These are phyloP conservation scores for Archocentrus centrarchus DNA, from an alignment of 2,113 vertebrate species.

Conservation along the genomic window DNA sequence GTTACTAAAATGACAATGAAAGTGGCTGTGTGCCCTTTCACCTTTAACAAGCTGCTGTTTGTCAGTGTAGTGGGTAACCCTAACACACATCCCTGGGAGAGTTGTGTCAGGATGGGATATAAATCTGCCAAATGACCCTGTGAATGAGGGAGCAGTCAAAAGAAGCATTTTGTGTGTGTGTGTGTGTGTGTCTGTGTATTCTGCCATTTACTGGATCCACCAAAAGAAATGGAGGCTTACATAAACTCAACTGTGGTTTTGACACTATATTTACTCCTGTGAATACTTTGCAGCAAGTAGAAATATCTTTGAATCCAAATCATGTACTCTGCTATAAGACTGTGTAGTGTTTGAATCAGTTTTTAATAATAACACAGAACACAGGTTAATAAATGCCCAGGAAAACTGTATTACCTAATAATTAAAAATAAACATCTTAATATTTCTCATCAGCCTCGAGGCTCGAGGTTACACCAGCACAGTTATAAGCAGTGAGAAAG, in stretches of 20 bases:
- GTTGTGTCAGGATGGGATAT: background rate
- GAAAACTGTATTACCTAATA: background rate
- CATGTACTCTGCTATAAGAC: background rate
- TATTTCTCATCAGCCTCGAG: too few relatives aligned
- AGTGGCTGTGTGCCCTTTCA: background rate
- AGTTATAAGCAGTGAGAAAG: too few relatives aligned
- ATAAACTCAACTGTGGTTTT: background rate
- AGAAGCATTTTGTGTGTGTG: background rate
- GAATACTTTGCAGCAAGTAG: too few relatives aligned
- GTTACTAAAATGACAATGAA: too few relatives aligned
- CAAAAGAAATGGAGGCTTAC: background rate
- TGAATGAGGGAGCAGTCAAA: background rate
- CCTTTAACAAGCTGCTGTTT: too few relatives aligned
- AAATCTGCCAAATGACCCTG: background rate
- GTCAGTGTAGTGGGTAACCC: too few relatives aligned
- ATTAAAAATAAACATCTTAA: too few relatives aligned
- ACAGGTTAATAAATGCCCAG: background rate
- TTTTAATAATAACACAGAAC: background rate
- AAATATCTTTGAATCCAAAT: accelerated
- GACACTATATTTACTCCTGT: too few relatives aligned
- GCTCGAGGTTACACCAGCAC: too few relatives aligned
- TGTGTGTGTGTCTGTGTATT: background rate
- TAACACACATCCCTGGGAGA: background rate
- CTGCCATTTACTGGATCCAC: background rate
- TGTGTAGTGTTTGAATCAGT: background rate